These are phyloP conservation scores for Thalassoma bifasciatum DNA, from an alignment of 2,113 vertebrate genomes.

Conservation along the genomic window DNA sequence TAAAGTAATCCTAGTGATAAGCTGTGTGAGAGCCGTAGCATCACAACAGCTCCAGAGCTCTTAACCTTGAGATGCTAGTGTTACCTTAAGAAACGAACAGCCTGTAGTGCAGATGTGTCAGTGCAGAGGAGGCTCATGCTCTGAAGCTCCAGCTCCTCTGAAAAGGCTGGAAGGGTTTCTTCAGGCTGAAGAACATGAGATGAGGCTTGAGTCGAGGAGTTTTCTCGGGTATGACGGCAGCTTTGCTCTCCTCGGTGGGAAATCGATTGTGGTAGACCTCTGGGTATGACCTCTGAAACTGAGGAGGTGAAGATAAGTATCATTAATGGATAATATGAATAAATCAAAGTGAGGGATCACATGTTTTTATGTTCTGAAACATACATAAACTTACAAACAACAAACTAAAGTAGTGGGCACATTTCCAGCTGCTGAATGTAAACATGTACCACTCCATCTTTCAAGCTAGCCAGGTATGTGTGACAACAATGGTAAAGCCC, in stretches of 20 bases:
- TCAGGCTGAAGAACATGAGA: slow-evolving; percentile 68
- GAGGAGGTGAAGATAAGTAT: neutral
- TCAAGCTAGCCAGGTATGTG: too few species aligned
- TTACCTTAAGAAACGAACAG: neutral
- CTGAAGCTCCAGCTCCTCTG: slow-evolving; percentile 80
- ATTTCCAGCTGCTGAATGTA: too few species aligned
- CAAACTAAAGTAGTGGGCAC: too few species aligned
- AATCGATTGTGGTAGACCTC: slow-evolving; percentile 72
- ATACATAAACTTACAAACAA: too few species aligned
- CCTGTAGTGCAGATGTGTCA: neutral
- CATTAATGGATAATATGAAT: neutral
- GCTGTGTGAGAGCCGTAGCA: neutral
- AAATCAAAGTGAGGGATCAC: neutral
- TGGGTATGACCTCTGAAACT: slow-evolving; percentile 79
- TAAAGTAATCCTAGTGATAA: slow-evolving; percentile 10
- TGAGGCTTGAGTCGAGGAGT: slow-evolving; percentile 61
- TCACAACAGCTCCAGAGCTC: slow-evolving; percentile 12
- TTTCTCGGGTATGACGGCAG: slow-evolving; percentile 72
- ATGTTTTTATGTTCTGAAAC: neutral
- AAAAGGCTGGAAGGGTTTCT: slow-evolving; percentile 75
- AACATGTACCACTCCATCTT: too few species aligned
- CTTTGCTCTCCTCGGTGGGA: slow-evolving; percentile 75
- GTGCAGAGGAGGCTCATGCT: slow-evolving; percentile 40
- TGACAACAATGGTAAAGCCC: too few species aligned
- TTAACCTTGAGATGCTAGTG: neutral